These are phyloP conservation scores for Leptarthrus brevirostris DNA, from an alignment of 2,888 invertebrate genomes.

Conservation along the genomic window DNA sequence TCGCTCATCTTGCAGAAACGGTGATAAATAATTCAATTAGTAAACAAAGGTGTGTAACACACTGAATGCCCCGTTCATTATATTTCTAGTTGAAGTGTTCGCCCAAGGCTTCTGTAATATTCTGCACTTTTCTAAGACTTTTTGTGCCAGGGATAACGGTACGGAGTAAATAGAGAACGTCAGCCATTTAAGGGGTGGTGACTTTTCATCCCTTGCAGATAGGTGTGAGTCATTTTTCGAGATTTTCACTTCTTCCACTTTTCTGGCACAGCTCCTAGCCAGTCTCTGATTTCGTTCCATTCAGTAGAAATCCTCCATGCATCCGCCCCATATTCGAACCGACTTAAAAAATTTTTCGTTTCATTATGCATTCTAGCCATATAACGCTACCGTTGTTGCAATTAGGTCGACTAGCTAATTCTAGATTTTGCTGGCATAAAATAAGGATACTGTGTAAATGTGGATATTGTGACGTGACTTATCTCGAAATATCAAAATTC, in stretches of 20 bases:
- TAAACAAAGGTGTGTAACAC: conserved; percentile 46
- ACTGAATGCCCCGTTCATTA: conserved; percentile 11
- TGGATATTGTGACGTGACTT: background rate
- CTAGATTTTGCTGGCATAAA: too few species aligned
- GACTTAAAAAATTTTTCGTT: background rate
- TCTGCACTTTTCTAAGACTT: conserved; percentile 4
- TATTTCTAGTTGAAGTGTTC: background rate
- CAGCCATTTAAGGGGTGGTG: background rate
- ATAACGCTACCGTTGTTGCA: background rate
- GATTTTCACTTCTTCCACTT: background rate
- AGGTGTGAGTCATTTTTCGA: conserved; percentile 33
- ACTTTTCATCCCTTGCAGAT: background rate
- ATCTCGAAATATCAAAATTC: conserved; percentile 6
- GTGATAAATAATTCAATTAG: conserved; percentile 43
- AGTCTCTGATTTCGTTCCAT: conserved; percentile 4
- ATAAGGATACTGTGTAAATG: too few species aligned
- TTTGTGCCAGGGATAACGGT: background rate
- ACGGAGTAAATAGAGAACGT: background rate
- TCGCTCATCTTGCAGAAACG: background rate
- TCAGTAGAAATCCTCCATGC: background rate
- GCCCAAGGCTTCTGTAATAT: background rate
- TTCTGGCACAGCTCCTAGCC: background rate
- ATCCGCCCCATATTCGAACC: background rate
- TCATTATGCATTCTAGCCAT: background rate
- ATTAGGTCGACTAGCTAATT: background rate